phyloP scores from a whole-genome alignment of 2,797 vertebrate species.

The Dendrocincla fuliginosa region DNA sequence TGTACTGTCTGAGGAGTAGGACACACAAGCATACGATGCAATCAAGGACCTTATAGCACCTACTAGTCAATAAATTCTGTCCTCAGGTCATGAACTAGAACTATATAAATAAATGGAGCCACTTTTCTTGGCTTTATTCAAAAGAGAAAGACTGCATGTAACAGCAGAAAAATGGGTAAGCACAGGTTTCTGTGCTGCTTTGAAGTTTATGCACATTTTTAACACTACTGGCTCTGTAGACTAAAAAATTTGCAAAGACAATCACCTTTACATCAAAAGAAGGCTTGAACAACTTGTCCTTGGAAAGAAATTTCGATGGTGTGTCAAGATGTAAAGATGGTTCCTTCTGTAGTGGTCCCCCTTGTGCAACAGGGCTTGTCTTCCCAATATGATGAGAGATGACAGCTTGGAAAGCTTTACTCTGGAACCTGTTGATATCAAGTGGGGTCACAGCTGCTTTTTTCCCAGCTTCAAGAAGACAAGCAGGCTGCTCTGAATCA shows the following conservation, averaged over 20 bases:
- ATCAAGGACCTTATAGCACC: background rate
- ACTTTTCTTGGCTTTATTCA: background rate
- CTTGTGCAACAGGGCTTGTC: conserved; percentile 12
- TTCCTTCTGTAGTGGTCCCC: conserved; percentile 78
- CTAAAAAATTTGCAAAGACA: background rate
- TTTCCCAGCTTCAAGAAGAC: conserved; percentile 66
- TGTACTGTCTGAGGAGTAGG: background rate
- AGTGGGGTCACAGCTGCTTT: conserved; percentile 85
- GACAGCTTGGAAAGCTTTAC: conserved; percentile 87
- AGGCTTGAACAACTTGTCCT: conserved; percentile 92
- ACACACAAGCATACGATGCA: background rate
- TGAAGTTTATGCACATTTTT: background rate
- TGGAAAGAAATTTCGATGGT: conserved; percentile 92
- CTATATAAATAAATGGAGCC: background rate
- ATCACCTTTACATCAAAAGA: conserved; percentile 90
- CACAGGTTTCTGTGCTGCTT: background rate
- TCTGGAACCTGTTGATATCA: conserved; percentile 89
- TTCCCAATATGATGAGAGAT: conserved; percentile 78
- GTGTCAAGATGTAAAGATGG: conserved; percentile 88
- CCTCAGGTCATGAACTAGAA: background rate
- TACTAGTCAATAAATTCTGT: background rate
- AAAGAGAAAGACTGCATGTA: background rate
- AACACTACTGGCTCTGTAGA: background rate
- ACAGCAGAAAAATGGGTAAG: background rate
- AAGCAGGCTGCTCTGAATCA: conserved; percentile 44